Evolutionary conservation across 2,888 invertebrate genomes (phyloP).

Genomic region (Trissoscelio sp.): DNA sequence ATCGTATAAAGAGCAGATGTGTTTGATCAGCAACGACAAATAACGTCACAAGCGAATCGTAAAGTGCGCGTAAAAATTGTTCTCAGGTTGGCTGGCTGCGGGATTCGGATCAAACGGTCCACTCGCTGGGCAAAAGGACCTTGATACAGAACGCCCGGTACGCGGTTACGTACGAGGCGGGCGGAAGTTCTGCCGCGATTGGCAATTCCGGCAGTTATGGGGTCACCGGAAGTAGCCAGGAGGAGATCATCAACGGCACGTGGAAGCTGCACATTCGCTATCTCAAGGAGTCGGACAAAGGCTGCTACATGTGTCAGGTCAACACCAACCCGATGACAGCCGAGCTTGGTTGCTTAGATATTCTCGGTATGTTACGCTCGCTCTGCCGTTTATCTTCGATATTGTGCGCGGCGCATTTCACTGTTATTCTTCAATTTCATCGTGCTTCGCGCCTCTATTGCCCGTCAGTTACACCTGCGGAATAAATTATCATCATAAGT

Average conservation of each 20-base stretch:
- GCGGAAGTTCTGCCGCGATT: conserved; percentile 71
- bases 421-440: conserved; percentile 59
- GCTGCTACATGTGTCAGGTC: conserved; percentile 97
- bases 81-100: conserved; percentile 94
- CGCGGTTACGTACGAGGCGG: conserved; percentile 91
- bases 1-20: conserved; percentile 56
- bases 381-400: conserved; percentile 10
- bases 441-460: conserved; percentile 25
- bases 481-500: conserved; percentile 51
- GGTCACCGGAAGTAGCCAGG: conserved; percentile 92
- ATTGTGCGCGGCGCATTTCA: neutral
- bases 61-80: conserved; percentile 55
- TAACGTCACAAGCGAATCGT: conserved; percentile 41
- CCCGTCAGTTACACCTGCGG: conserved; percentile 53
- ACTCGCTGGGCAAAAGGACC: conserved; percentile 92
- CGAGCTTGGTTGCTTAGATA: conserved; percentile 94
- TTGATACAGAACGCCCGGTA: conserved; percentile 94
- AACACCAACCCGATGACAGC: conserved; percentile 95
- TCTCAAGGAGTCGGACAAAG: conserved; percentile 91
- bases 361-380: conserved; percentile 87
- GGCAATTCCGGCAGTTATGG: conserved; percentile 84
- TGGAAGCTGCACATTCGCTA: conserved; percentile 94
- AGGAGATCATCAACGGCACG: conserved; percentile 91
- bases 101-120: conserved; percentile 95
- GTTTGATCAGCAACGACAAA: conserved; percentile 57